Evolutionary conservation across 1,140 invertebrate genomes (phyloP), one percentile per base, ranked within the genome.

Genomic region (Onthophagus taurus): DNA sequence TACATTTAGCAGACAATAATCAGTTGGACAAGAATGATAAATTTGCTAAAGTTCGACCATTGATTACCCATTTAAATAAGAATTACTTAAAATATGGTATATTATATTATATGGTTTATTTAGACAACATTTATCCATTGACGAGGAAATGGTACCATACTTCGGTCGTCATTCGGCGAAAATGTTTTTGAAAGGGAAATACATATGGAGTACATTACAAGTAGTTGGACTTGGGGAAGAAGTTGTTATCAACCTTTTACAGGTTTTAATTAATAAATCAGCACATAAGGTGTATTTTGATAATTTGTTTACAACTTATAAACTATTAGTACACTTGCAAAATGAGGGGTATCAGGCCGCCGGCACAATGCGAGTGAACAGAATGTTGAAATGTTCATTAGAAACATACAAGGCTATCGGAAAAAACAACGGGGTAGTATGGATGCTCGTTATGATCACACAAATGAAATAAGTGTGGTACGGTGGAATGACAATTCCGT

Each of bases 81-180:
- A 7, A 26, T 26, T 26, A 7, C 24, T 26, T 7, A 26, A 7
- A 7, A 7, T 26, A 7, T 26, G 7, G 7, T 26, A 26, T n/a
- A 26, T 26, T 7, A 7, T 63, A 42, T 54, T 61, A 52, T 60
- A 58, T 58, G 57, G 59, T 37, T 54, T 67, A 49, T 57, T 62
- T 54, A 48, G 58, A 50, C 48, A 54, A 42, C 49, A 64, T 48
- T 55, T 65, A 44, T 65, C 62, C 29, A 60, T 72, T 45, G 65
- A 72, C 63, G 68, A 71, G 57, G 52, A 59, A 47, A 71, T 71
- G 68, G 60, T 72, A 19, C 66, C 64, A 42, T 71, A 71, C 51
- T 71, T 63, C 63, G 69, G 69, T 33, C 52, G 59, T 52, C 66
- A 72, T 55, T 55, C 52, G 34, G 59, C 54, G 26, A 71, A 71